Evolutionary conservation across 2,113 vertebrate genomes (phyloP).

Genomic region (Formicarius rufipectus): DNA sequence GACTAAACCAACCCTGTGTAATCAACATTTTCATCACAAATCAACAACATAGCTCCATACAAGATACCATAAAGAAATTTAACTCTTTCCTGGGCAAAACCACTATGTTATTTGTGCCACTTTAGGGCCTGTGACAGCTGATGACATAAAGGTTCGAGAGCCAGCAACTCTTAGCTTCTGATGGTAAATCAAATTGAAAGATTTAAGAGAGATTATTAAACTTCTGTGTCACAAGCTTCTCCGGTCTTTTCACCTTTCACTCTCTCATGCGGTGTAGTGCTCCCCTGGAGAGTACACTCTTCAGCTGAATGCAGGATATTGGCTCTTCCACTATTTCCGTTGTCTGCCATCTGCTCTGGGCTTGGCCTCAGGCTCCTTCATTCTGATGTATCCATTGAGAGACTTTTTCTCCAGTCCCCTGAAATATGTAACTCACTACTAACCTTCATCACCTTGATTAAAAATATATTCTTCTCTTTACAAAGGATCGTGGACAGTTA

Average conservation of each 20-base stretch:
- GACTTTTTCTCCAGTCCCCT: not conserved
- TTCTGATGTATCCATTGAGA: not conserved
- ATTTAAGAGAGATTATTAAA: not conserved
- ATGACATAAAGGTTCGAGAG: not conserved
- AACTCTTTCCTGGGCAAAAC: not conserved
- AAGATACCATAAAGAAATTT: not conserved
- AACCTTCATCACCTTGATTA: not conserved
- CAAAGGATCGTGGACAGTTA: not conserved
- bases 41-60: fast-evolving
- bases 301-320: not conserved
- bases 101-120: not conserved
- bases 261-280: not conserved
- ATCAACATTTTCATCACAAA: not conserved
- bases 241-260: not conserved
- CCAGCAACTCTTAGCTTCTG: not conserved
- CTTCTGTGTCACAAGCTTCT: not conserved
- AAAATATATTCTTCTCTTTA: not conserved
- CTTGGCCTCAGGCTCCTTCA: slow-evolving; percentile 7
- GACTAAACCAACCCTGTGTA: not conserved
- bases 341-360: not conserved
- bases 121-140: not conserved
- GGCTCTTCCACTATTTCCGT: not conserved
- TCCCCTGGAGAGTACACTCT: not conserved
- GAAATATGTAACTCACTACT: not conserved
- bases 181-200: not conserved